Base-by-base conservation (phyloP, 1,140 invertebrate genomes). In the Drosophila novamexicana region DNA sequence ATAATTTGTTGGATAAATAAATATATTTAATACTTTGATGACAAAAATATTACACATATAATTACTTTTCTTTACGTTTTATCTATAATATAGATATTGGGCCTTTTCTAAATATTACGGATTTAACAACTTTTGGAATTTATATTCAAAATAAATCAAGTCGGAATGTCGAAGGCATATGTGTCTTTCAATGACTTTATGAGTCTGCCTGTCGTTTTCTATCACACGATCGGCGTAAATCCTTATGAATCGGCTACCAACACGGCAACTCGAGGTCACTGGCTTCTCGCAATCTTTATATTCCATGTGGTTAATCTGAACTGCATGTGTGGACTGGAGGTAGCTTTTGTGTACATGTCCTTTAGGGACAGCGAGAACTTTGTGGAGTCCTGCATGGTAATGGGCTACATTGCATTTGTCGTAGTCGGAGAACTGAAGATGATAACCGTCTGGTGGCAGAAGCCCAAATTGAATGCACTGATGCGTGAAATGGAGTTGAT, bases 391-490 rank as follows among this genome's bases (percentile, higher is more conserved):
- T 85, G 72, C 14, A 79, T 82, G 75, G 76, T 78, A 6, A 54
- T 80, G 42, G 58, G 71, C 7, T 91, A 89, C 36, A 76, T 85
- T 7, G 88, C 70, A n/a, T 91, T 85, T 22, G 59, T 77, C 0
- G 10, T 56, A 10, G 79, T 88, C 1, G 89, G 81, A 0, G 52
- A 67, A 6, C 34, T 79, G 0, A 91, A 91, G 70, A 78, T 91
- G 39, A n/a, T 67, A 1, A 79, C 65, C 7, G 75, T 91, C 12
- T 65, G 71, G 22, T 36, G 39, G 22, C 73, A 75, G 16, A 75
- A 76, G n/a, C 7, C 39, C 0, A 62, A 61, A 12, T 8, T 91
- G 29, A 76, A 52, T 0, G 32, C 18, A 0, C 62, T 89, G 22
- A 53, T 91, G 3, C 29, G 29, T 0, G 53, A 72, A 37, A 44